phyloP scores from a whole-genome alignment of 2,888 invertebrate species.

The Tachina grossa region DNA sequence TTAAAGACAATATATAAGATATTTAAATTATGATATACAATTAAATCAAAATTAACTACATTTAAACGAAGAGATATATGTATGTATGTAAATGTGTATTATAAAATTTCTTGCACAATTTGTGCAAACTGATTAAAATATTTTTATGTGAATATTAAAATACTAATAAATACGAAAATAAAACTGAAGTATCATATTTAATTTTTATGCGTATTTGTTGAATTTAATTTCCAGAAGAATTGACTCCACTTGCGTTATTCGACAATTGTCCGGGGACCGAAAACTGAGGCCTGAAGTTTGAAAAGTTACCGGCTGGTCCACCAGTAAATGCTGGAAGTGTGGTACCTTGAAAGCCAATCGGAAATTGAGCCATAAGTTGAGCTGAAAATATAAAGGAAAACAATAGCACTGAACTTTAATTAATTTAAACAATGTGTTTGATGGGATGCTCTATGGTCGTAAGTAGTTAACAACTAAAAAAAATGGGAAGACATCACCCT shows the following conservation, averaged over 20 bases:
- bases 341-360: conserved; percentile 90
- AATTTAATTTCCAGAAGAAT: conserved; percentile 65
- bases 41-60: conserved; percentile 51
- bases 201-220: conserved; percentile 32
- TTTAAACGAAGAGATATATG: conserved; percentile 38
- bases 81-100: conserved; percentile 24
- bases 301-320: conserved; percentile 91
- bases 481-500: too few species aligned
- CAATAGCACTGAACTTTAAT: conserved; percentile 46
- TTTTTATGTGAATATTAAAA: conserved; percentile 44
- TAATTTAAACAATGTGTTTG: neutral
- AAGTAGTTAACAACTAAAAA: too few species aligned
- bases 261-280: conserved; percentile 82
- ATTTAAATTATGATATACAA: conserved; percentile 33
- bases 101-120: conserved; percentile 56
- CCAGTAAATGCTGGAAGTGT: conserved; percentile 89
- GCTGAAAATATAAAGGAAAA: conserved; percentile 82
- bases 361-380: conserved; percentile 92
- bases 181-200: conserved; percentile 45
- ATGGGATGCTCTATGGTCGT: too few species aligned
- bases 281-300: conserved; percentile 94
- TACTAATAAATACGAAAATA: conserved; percentile 55
- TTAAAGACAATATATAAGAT: conserved; percentile 25
- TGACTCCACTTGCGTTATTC: conserved; percentile 62
- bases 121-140: conserved; percentile 53